A percentile compares a stretch with the other conserved stretches of the same genome.
phyloP scores from a whole-genome alignment of 2,797 vertebrate species.

The Garrulus glandarius region DNA sequence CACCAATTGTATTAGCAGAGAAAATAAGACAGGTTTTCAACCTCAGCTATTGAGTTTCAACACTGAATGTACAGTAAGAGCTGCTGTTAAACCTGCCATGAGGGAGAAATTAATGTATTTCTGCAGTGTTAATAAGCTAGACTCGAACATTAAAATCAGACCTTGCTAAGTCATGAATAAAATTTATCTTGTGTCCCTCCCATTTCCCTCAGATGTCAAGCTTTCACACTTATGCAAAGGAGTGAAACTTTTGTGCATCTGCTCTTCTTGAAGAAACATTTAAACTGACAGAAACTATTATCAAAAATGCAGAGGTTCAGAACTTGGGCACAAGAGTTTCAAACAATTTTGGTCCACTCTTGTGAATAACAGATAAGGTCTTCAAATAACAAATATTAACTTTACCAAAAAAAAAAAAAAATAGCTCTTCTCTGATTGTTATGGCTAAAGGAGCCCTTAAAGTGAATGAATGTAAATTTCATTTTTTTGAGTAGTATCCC shows the following conservation, averaged over 20 bases:
- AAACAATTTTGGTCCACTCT: neutral
- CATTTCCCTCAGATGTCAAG: neutral
- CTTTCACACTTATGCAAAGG: neutral
- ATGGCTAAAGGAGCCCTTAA: neutral
- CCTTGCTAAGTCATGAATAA: neutral
- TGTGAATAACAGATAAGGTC: neutral
- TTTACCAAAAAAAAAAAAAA: neutral
- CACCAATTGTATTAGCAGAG: neutral
- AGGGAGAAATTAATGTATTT: neutral
- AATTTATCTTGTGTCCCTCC: neutral
- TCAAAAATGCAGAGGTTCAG: neutral
- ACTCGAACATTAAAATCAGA: neutral
- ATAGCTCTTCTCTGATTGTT: neutral
- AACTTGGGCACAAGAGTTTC: neutral
- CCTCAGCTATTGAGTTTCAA: neutral
- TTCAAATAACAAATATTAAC: neutral
- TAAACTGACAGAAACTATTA: neutral
- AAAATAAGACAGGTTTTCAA: neutral
- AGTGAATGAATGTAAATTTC: neutral
- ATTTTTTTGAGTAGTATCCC: neutral
- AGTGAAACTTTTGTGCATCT: neutral
- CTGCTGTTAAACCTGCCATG: neutral
- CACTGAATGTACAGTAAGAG: neutral
- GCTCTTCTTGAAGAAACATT: neutral
- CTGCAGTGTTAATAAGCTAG: neutral